phyloP scores from a whole-genome alignment of 2,113 vertebrate species.

The Oryzias celebensis region DNA sequence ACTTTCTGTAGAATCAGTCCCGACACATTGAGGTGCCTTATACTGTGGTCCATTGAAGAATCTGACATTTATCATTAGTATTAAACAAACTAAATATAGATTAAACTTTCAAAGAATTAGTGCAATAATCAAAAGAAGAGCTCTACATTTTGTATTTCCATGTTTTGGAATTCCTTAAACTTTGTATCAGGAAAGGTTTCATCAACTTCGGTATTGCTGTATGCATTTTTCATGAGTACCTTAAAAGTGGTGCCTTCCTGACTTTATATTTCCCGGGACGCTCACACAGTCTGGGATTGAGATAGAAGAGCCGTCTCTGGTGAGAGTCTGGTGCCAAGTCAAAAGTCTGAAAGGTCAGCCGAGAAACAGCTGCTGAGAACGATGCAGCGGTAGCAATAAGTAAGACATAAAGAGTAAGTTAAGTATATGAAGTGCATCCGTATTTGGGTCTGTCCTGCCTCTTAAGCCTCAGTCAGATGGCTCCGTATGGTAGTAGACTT shows the following conservation, averaged over 20 bases:
- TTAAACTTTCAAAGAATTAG: no score
- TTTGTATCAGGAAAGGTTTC: no score
- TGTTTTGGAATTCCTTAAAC: no score
- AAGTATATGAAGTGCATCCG: neutral
- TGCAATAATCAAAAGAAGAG: no score
- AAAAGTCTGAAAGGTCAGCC: conserved; percentile 6
- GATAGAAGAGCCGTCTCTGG: conserved; percentile 8
- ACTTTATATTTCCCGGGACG: neutral
- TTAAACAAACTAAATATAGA: no score
- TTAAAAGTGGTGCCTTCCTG: conserved; percentile 42
- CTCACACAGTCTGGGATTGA: conserved; percentile 1
- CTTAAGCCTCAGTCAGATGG: neutral
- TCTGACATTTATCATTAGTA: no score
- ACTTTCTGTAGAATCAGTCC: no score
- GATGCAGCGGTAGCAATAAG: neutral
- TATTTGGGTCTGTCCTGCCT: neutral
- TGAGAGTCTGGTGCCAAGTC: conserved; percentile 27
- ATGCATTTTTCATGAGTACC: neutral
- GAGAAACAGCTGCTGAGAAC: conserved; percentile 10
- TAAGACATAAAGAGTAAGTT: no score
- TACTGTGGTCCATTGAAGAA: no score
- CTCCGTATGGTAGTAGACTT: no score
- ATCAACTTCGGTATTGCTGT: neutral
- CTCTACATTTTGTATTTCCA: no score
- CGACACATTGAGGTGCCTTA: no score